Evolutionary conservation across 1,140 invertebrate genomes (phyloP), one percentile per base, ranked within the genome.

Genomic region (Musca domestica): DNA sequence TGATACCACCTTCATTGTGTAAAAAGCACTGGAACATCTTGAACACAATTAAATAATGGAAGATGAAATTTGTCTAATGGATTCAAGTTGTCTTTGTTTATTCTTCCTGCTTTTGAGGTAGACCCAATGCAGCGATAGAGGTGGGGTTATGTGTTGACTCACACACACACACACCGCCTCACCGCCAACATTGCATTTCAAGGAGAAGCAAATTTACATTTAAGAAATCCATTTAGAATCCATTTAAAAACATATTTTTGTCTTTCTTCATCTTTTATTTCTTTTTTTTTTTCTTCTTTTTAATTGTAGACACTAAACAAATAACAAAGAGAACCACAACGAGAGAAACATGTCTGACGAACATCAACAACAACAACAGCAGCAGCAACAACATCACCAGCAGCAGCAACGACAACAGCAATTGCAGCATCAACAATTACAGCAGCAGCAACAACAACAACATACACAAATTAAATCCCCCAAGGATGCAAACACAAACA

Each of bases 331-430:
- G 19, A 51, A 30, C 47, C 25, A 52, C 17, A 64, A 65, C 17
- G 48, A 48, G 51, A 51, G 25, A 58, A 65, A 22, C 25, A 78
- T 78, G 76, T 76, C 76, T 70, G 74, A 75, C 22, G 25, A 67
- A 51, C 63, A 67, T 54, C 70, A 70, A 19, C 63, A 70, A 47
- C 65, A 73, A 54, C 47, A 64, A 25, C 64, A 69, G 25, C 68
- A 69, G 14, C 70, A 48, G 68, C 72, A 41, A 41, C 34, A 10
- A 12, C 34, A 41, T 10, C 34, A 41, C 6, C 34, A 61, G 65
- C 67, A 41, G 61, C 73, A 70, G 34, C 61, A 63, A n/a, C 66
- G 58, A 52, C 66, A 56, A 52, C 23, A 51, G n/a, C 67, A 64
- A 30, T 27, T 48, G 46, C 64, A 48, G 12, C 65, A 56, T 23